Evolutionary conservation across 2,113 vertebrate species (phyloP), one percentile per base, ranked within the genome.

Genomic region (Callaeas wilsoni): DNA sequence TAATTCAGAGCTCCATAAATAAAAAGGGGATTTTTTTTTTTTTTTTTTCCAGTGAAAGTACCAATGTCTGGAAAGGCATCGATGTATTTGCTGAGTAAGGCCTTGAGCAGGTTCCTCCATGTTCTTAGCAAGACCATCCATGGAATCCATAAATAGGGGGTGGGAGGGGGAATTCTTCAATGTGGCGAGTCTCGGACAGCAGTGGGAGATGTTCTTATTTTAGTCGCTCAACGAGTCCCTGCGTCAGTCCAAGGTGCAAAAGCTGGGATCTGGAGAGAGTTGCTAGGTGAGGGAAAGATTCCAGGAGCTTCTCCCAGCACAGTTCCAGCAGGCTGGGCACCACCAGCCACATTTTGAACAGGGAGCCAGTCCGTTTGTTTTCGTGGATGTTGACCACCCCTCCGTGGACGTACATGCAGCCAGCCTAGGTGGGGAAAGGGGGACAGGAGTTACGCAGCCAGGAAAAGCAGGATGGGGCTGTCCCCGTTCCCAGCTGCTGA

Each of bases 401-500:
- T 50, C 99, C 99, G 3, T 99, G 99, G 74, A 99, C 98, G 50
- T 99, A 99, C 99, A 99, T 99, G 94, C 99, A 99, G 95, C 99
- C 99, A 2, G 99, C 99, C 99, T 99, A 37, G 7, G 57, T 11
- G 47, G 70, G 88, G 85, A 71, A 7, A 73, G 29, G 41, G 82
- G 32, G 47, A 49, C 44, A 57, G 50, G 57, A 52, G 44, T 86
- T 27, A 68, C 4, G 9, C 1, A 11, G 67, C 3, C 35, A 73
- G 26, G 42, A 81, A 27, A 47, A 64, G 1, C 10, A 2, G 35
- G 6, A 3, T 1, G 33, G 46, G 42, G 23, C 17, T 52, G 4
- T 19, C 18, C 32, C 5, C 29, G 3, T 15, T 25, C 13, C 59
- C 89, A 84, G n/a, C n/a, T n/a, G n/a, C n/a, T n/a, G n/a, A n/a